Percentiles rank a stretch among this genome's conserved stretches.
phyloP scores from a whole-genome alignment of 2,113 vertebrate species.

The Austrofundulus limnaeus region DNA sequence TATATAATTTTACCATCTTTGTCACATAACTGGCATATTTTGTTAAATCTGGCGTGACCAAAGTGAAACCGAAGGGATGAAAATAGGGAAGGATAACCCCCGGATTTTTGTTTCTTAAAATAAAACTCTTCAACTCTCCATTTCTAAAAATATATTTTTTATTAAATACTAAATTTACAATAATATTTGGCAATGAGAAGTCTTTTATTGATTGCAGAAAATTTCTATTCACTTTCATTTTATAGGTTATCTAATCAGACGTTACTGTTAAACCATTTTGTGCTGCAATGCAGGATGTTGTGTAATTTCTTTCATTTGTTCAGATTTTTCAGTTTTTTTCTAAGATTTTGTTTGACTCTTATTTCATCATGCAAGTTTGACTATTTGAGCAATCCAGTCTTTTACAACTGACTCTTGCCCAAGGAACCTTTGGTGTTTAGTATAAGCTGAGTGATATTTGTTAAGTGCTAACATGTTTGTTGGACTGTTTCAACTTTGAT shows the following conservation, averaged over 20 bases:
- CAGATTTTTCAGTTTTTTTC: neutral
- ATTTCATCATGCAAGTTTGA: neutral
- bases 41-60: too few species aligned
- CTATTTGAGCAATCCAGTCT: conserved; percentile 8
- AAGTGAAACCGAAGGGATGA: too few species aligned
- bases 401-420: neutral
- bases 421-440: neutral
- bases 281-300: neutral
- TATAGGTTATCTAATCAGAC: neutral
- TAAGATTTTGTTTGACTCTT: neutral
- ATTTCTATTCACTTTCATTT: neutral
- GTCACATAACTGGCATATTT: too few species aligned
- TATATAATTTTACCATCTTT: too few species aligned
- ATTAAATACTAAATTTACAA: conserved; percentile 2
- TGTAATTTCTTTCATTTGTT: neutral
- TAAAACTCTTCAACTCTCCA: too few species aligned
- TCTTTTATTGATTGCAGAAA: neutral
- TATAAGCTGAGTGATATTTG: conserved; percentile 15
- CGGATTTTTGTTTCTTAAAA: too few species aligned
- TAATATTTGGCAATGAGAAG: neutral
- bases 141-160: too few species aligned
- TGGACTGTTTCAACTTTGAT: conserved; percentile 28
- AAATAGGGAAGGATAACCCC: too few species aligned
- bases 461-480: conserved; percentile 47
- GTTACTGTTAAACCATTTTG: conserved; percentile 11